These are phyloP conservation scores for Apistogramma diplotaenia DNA, from an alignment of 2,113 vertebrate genomes.

Conservation along the genomic window DNA sequence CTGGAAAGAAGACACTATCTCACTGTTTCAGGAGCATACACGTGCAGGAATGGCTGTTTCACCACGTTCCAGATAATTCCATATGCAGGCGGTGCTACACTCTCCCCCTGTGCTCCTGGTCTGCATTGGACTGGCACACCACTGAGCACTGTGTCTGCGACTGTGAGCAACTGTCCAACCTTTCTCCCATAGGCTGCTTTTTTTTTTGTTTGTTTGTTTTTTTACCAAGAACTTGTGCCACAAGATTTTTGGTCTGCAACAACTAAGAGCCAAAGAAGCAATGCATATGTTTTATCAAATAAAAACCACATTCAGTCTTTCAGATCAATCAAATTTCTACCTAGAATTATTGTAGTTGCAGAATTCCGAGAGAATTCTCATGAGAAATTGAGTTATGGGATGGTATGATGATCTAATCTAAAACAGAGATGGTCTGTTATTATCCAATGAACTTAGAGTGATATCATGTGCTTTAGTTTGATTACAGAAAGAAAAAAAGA, in stretches of 20 bases:
- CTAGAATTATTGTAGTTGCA: not conserved
- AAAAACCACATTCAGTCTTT: conserved; percentile 9
- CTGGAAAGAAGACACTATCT: conserved; percentile 63
- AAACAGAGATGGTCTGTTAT: conserved; percentile 39
- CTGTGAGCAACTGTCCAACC: conserved; percentile 29
- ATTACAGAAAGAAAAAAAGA: not conserved
- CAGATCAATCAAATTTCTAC: conserved; percentile 7
- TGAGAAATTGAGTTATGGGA: conserved; percentile 36
- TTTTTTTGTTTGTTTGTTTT: not conserved
- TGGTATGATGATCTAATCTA: conserved; percentile 49
- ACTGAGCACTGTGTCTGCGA: conserved; percentile 14
- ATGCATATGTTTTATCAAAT: conserved; percentile 24
- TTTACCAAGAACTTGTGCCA: conserved; percentile 7
- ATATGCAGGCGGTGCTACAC: conserved; percentile 27
- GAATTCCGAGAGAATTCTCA: conserved; percentile 17
- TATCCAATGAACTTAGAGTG: conserved; percentile 22
- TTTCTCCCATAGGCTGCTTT: conserved; percentile 35
- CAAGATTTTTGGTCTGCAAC: conserved; percentile 1
- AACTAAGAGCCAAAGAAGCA: conserved; percentile 15
- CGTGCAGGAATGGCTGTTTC: conserved; percentile 43
- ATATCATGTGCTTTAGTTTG: conserved; percentile 46
- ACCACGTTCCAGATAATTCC: conserved; percentile 62
- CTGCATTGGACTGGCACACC: conserved; percentile 16
- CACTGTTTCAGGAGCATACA: conserved; percentile 25
- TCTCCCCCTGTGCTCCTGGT: conserved; percentile 9